Percentiles rank a stretch among this genome's conserved stretches.
These are phyloP conservation scores for Ceratothoa steindachneri DNA, from an alignment of 2,888 invertebrate species.

Conservation along the genomic window DNA sequence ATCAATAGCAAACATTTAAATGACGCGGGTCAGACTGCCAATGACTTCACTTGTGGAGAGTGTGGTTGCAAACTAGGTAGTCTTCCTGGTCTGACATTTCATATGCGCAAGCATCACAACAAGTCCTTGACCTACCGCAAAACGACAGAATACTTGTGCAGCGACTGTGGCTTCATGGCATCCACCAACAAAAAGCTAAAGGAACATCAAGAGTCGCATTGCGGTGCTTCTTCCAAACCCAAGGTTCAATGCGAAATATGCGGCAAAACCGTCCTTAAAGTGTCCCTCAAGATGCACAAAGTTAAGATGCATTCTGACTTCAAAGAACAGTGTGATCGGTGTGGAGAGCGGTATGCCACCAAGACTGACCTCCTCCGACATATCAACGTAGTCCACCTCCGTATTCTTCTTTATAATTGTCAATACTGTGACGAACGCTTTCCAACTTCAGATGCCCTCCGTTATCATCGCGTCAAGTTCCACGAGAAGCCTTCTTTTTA, in stretches of 20 bases:
- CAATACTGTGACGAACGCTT: constrained; percentile 44
- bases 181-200: constrained; percentile 43
- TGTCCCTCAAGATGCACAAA: constrained; percentile 47
- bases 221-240: constrained; percentile 43
- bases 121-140: constrained; percentile 41
- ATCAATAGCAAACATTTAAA: constrained; percentile 46
- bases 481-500: constrained; percentile 47
- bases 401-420: constrained; percentile 43
- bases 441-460: constrained; percentile 43
- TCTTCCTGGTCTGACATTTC: constrained; percentile 45
- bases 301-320: constrained; percentile 47
- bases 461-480: constrained; percentile 45
- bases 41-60: constrained; percentile 47
- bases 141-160: constrained; percentile 42
- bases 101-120: constrained; percentile 47
- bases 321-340: constrained; percentile 46
- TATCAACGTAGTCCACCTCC: constrained; percentile 45
- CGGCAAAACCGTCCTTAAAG: constrained; percentile 46
- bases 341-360: constrained; percentile 45
- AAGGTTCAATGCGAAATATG: constrained; percentile 47
- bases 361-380: constrained; percentile 45
- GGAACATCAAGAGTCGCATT: constrained; percentile 47
- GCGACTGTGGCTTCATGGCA: constrained; percentile 47
- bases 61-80: constrained; percentile 46
- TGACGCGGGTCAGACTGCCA: constrained; percentile 44